Percentiles rank a stretch among this genome's conserved stretches.
These are phyloP conservation scores for Spatulosminthurus flaviceps DNA, from an alignment of 2,888 invertebrate species.

Conservation along the genomic window DNA sequence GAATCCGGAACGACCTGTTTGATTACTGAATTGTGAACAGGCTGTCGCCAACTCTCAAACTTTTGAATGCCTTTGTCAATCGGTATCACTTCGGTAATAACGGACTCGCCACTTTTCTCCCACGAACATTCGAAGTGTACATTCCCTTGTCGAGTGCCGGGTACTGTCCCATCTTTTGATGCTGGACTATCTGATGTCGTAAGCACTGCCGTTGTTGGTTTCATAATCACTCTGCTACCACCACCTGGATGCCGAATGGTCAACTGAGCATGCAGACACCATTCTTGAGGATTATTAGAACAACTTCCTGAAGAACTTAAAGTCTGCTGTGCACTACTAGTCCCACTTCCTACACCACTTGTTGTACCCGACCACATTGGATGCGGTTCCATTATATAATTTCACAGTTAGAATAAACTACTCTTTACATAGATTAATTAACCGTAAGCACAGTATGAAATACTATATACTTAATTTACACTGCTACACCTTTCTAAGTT, in stretches of 20 bases:
- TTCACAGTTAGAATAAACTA: background rate
- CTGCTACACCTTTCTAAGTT: background rate
- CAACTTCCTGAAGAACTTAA: slow-evolving; percentile 5
- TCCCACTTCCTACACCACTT: slow-evolving; percentile 43
- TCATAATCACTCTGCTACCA: slow-evolving; percentile 36
- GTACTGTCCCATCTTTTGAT: slow-evolving; percentile 28
- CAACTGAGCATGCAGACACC: slow-evolving; percentile 77
- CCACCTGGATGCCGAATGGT: slow-evolving; percentile 70
- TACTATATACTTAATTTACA: background rate
- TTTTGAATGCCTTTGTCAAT: slow-evolving; percentile 59
- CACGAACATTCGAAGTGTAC: slow-evolving; percentile 70
- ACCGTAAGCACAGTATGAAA: background rate
- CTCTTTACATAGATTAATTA: background rate
- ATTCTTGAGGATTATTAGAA: slow-evolving; percentile 70
- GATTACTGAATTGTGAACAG: background rate
- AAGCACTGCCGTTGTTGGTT: slow-evolving; percentile 38
- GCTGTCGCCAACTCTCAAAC: slow-evolving; percentile 61
- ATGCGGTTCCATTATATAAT: slow-evolving; percentile 40
- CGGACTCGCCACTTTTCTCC: slow-evolving; percentile 64
- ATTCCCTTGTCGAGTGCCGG: slow-evolving; percentile 67
- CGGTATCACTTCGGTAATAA: slow-evolving; percentile 57
- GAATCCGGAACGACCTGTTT: background rate
- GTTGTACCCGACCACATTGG: slow-evolving; percentile 36
- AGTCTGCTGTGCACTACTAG: slow-evolving; percentile 38
- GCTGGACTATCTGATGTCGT: slow-evolving; percentile 4